A percentile compares a stretch with the other conserved stretches of the same genome.
Evolutionary conservation across 2,113 vertebrate species (phyloP).

Genomic region (Pteropus alecto): DNA sequence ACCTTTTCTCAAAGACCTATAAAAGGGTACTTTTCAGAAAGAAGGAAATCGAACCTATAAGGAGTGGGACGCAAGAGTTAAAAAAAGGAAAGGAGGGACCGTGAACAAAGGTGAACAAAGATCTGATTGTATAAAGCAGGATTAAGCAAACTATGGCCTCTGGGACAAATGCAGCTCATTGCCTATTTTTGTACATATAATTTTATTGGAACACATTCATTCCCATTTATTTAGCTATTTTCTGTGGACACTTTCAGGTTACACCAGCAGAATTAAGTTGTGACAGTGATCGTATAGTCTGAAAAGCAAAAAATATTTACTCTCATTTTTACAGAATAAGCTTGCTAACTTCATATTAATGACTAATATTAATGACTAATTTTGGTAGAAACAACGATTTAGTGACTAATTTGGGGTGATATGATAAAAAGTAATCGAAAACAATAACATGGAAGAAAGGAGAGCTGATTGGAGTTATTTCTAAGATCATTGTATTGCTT

Average conservation of each 20-base stretch:
- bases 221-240: neutral
- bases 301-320: neutral
- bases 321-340: neutral
- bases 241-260: neutral
- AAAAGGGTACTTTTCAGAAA: neutral
- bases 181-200: neutral
- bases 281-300: neutral
- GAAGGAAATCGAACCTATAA: neutral
- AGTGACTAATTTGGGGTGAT: neutral
- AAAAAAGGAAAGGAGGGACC: neutral
- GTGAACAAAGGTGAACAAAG: neutral
- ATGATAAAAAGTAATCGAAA: neutral
- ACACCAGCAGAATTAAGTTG: neutral
- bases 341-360: neutral
- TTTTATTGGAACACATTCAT: neutral
- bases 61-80: neutral
- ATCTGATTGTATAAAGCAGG: neutral
- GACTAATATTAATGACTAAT: neutral
- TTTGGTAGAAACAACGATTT: neutral
- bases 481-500: neutral
- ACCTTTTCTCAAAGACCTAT: neutral
- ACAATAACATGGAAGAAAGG: neutral
- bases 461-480: neutral
- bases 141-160: neutral
- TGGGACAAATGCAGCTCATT: neutral